Base-by-base conservation (phyloP, 2,888 invertebrate species). In the Epirrhoe tristata region DNA sequence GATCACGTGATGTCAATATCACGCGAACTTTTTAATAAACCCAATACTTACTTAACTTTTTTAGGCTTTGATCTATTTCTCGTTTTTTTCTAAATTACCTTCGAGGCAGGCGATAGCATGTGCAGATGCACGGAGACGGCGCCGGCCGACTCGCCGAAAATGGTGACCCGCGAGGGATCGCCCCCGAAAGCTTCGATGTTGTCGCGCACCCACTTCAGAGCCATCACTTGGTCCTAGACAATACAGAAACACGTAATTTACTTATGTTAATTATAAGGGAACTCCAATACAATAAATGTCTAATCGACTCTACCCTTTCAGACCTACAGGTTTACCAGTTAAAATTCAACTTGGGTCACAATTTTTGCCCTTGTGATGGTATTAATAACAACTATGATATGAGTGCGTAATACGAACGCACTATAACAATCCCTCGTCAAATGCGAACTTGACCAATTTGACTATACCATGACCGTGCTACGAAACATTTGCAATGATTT, bases 141-240 rank as follows among this genome's bases (percentile, higher is more conserved):
- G 6, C 95, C 95, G 6, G 95, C 95, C 0, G 95, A 95, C 82
- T 95, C 95, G 0, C 95, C 95, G 78, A 95, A 95, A 67, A 95
- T 89, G 8, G 95, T 95, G 55, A 95, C 94, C 17, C 92, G 89
- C 0, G 82, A 74, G 0, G 95, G 92, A 81, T 95, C 94, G 0
- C 95, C 95, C 43, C 95, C 95, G 76, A 95, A 95, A 7, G 89
- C 90, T 53, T 92, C 94, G 53, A 95, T 95, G 79, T 95, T 95
- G 66, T 95, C 94, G 0, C 90, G 93, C 36, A 95, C 94, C 95
- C 95, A 95, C 71, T 93, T 94, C 65, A 95, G 76, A 0, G 95
- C 95, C 81, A 95, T 87, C 55, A 95, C 89, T 87, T 95, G 95
- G 77, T 95, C 95, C 94, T 94, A 54, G 5, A 53, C 16, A 48